Evolutionary conservation across 1,140 invertebrate species (phyloP), one percentile per base, ranked within the genome.

Genomic region (Solenopsis fugax): DNA sequence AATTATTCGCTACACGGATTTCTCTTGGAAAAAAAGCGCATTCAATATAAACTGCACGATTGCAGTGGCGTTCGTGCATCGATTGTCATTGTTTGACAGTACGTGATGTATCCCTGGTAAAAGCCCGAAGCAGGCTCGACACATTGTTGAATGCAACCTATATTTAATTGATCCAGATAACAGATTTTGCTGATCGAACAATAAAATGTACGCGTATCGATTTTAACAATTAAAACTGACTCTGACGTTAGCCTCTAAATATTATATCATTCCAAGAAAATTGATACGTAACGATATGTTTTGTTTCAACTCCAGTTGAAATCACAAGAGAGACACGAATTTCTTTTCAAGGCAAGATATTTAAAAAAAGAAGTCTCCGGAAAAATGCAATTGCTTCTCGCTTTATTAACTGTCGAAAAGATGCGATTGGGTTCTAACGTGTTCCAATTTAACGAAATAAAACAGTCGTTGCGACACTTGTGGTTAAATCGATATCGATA

Each of bases 1-100:
- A 85, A 85, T 85, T 67, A 78, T 77, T 78, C 75, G 58, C 60
- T 65, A 77, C 73, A 34, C 73, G 72, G 75, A 54, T 85, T 85
- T 78, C 58, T 84, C 69, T 2, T 58, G 69, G 21, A 71, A 75
- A 60, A 60, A 75, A 73, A 73, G 54, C 24, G 18, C 80, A 75
- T 60, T 81, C 78, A 34, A 24, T 73, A 48, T 84, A 75, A 84
- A 84, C 69, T 84, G 54, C 80, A 37, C 69, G 56, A 52, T 60
- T 60, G 67, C 80, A 84, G 54, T 7, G 69, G 54, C 80, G 41
- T 45, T 62, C 69, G 24, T 54, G 69, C 54, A 48, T 60, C 80
- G 80, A 84, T 75, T 60, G 80, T 82, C 80, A 82, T 50, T 60
- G 80, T 75, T 73, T 73, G 80, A 84, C 69, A 60, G 48, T 54